Conservation (phyloP, 2,797 vertebrate species). For the Trachurus trachurus region DNA sequence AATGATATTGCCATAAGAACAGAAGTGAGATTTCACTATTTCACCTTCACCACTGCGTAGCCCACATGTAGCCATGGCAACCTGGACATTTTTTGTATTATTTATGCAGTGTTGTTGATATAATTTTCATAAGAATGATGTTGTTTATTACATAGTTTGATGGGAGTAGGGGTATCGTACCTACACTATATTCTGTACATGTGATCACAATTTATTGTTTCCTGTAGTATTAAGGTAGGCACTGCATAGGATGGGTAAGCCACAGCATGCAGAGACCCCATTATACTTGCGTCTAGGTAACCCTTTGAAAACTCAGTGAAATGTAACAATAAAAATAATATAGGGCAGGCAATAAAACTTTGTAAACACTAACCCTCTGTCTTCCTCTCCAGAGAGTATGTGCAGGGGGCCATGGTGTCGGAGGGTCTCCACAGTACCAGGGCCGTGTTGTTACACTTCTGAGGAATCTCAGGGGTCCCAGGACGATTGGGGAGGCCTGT, state of each 20-base stretch:
- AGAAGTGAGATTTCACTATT: background rate
- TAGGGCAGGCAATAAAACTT: background rate
- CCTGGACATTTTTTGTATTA: background rate
- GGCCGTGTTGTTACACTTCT: slow-evolving; percentile 95
- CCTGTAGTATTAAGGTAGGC: background rate
- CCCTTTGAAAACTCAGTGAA: background rate
- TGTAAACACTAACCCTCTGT: slow-evolving; percentile 87
- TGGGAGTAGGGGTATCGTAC: background rate
- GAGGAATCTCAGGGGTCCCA: slow-evolving; percentile 94
- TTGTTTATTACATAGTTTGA: background rate
- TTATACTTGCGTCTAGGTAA: background rate
- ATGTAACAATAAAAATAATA: background rate
- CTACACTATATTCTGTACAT: too few relatives aligned
- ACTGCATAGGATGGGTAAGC: background rate
- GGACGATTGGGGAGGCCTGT: slow-evolving; percentile 93
- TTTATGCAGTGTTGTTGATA: slow-evolving; percentile 1
- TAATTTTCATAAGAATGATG: background rate
- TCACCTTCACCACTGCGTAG: background rate
- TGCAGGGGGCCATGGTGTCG: slow-evolving; percentile 93
- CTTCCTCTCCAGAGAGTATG: slow-evolving; percentile 92
- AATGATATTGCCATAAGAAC: background rate
- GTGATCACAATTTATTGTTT: background rate
- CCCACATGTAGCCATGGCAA: slow-evolving; percentile 17
- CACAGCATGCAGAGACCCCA: background rate
- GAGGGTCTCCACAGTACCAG: slow-evolving; percentile 96